These are phyloP conservation scores for Chrysaora quinquecirrha DNA, from an alignment of 30 jellyfish, hydroid and myxozoan genomes.

Conservation along the genomic window DNA sequence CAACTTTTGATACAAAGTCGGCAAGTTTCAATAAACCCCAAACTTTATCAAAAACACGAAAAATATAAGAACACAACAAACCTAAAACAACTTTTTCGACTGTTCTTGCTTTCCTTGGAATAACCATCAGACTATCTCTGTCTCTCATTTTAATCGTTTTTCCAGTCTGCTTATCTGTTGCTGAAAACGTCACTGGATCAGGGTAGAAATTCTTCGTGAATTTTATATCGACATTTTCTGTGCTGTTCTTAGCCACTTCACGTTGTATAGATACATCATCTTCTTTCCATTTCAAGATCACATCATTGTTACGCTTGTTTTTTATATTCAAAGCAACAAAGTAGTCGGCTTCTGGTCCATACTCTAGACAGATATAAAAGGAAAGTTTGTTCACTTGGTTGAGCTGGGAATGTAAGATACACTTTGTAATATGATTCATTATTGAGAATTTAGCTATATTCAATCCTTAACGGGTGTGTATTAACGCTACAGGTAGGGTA, in stretches of 20 bases:
- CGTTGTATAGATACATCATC: not conserved
- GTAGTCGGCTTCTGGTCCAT: no score
- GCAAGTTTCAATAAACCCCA: no score
- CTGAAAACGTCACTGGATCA: slow-evolving; percentile 9
- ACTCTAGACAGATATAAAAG: no score
- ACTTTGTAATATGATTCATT: no score
- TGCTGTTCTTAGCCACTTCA: not conserved
- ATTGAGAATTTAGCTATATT: no score
- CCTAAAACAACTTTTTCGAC: slow-evolving; percentile 26
- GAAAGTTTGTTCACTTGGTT: no score
- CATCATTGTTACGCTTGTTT: not conserved
- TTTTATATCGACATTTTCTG: not conserved
- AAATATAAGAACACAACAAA: no score
- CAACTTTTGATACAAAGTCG: no score
- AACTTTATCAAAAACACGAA: no score
- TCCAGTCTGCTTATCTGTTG: slow-evolving; percentile 4
- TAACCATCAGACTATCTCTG: slow-evolving; percentile 14
- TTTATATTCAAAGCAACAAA: not conserved
- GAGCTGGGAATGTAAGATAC: no score
- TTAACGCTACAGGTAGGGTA: no score
- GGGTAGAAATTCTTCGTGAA: slow-evolving; percentile 8
- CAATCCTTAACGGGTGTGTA: no score
- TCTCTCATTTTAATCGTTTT: slow-evolving; percentile 4
- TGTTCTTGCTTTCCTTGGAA: slow-evolving; percentile 11
- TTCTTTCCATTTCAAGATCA: not conserved